A percentile compares a stretch with the other conserved stretches of the same genome.
Evolutionary conservation across 2,797 vertebrate genomes (phyloP).

Genomic region (Pantherophis alleghaniensis): DNA sequence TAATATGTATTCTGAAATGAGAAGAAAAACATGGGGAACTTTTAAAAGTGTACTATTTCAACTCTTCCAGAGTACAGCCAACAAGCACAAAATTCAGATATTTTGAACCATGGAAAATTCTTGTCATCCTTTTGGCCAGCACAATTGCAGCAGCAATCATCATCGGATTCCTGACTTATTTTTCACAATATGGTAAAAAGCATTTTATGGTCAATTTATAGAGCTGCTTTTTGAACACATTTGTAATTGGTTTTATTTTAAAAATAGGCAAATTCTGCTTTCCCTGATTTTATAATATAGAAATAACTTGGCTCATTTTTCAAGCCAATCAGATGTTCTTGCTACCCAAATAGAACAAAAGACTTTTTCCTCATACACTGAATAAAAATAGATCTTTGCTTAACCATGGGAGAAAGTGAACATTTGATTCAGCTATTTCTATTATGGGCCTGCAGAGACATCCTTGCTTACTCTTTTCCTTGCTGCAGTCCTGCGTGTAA

Average conservation of each 20-base stretch:
- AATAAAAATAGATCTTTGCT: background rate
- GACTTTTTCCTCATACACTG: too few relatives aligned
- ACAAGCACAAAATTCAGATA: slow-evolving; percentile 38
- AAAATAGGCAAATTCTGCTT: background rate
- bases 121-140: slow-evolving; percentile 46
- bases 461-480: background rate
- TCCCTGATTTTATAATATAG: background rate
- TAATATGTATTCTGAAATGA: background rate
- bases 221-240: background rate
- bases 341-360: background rate
- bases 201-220: slow-evolving; percentile 19
- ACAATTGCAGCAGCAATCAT: slow-evolving; percentile 48
- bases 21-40: background rate
- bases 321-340: background rate
- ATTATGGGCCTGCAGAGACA: background rate
- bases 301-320: background rate
- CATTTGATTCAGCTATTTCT: background rate
- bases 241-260: background rate
- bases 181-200: slow-evolving; percentile 64
- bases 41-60: background rate
- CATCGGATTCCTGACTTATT: slow-evolving; percentile 61
- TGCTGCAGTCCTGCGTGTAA: background rate
- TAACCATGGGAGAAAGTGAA: background rate
- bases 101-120: slow-evolving; percentile 66
- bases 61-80: slow-evolving; percentile 52